Evolutionary conservation across 2,888 invertebrate genomes (phyloP), one percentile per base, ranked within the genome.

Genomic region (Embidobia sp.): DNA sequence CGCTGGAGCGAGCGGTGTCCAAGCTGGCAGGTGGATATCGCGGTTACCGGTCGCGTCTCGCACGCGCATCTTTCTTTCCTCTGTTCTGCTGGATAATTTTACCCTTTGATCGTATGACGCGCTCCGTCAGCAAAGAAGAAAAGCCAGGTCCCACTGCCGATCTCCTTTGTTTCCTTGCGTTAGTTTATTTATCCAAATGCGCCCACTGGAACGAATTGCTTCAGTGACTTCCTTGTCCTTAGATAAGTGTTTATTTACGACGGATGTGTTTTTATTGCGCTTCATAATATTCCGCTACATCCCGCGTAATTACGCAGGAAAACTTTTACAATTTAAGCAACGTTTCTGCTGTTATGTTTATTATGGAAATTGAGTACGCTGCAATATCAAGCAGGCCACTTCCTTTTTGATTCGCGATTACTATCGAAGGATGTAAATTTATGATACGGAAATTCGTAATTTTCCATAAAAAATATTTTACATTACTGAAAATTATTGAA

Each of bases 21-120:
- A 59, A 69, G 42, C 55, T 29, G 29, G 76, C 79, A 78, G 77
- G 74, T 84, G 81, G 83, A 85, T 86, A 86, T 87, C 84, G 85
- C 83, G 85, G 85, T 85, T 85, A 85, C 85, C 78, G 59, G 76
- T 77, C 67, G 72, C 63, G 81, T 80, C 81, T 80, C 80, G 63
- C 78, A 77, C 77, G 72, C 78, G 80, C 78, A 51, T 78, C 79
- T 55, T 53, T 46, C 61, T 79, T 79, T 72, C 67, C 76, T 78
- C 80, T 83, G 86, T 85, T 86, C 86, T 83, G 88, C 83, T 74
- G 86, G 84, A 87, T 88, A 86, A 82, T 88, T 84, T 88, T 88
- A 88, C 88, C 79, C 80, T 83, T 83, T 83, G 83, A 88, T 86
- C 84, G 84, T 82, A 78, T 80, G 79, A 78, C 76, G 78, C 66